Evolutionary conservation across 2,113 vertebrate genomes (phyloP).

Genomic region (Myanophis thanlyinensis): DNA sequence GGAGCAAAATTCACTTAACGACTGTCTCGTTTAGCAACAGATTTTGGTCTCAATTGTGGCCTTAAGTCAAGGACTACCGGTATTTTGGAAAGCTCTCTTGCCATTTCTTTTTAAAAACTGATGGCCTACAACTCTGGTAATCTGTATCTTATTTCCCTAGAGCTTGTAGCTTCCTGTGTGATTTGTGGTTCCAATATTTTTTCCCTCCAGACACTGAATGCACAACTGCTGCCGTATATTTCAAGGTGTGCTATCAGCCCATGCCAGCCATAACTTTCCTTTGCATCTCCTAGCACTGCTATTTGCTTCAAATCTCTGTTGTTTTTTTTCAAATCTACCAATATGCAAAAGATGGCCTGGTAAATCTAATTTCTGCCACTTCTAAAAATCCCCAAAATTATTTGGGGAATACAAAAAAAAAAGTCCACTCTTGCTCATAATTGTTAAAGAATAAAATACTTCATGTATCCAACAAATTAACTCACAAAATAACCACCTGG

Average conservation of each 20-base stretch:
- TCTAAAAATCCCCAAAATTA: neutral
- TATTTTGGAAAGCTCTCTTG: neutral
- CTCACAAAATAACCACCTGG: neutral
- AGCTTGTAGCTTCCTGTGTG: neutral
- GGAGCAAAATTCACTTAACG: no score
- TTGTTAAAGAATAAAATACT: neutral
- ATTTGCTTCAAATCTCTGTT: neutral
- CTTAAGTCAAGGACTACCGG: neutral
- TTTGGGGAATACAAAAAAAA: neutral
- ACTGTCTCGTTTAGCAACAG: no score
- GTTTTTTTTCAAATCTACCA: neutral
- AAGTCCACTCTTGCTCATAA: neutral
- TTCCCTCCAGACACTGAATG: neutral
- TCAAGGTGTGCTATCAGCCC: neutral
- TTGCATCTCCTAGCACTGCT: neutral
- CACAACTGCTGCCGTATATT: neutral
- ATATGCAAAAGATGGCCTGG: neutral
- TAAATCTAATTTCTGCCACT: neutral
- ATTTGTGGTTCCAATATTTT: neutral
- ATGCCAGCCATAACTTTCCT: neutral
- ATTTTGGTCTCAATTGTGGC: no score
- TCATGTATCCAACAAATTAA: neutral
- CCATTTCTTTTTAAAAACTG: neutral
- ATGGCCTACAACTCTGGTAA: no score
- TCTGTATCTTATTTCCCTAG: neutral